These are phyloP conservation scores for Promerops cafer DNA, from an alignment of 2,113 vertebrate genomes.

Conservation along the genomic window DNA sequence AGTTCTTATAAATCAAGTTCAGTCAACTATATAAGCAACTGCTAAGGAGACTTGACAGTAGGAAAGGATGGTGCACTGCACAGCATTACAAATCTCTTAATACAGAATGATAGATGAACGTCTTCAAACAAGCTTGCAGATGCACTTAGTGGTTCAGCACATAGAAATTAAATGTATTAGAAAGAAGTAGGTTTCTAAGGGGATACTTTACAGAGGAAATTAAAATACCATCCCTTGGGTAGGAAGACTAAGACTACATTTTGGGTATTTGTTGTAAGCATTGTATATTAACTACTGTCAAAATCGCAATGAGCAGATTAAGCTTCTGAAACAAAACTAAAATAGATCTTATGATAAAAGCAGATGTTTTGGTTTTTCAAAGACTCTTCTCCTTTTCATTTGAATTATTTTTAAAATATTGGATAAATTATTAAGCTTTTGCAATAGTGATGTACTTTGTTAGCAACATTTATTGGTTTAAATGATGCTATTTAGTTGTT, in stretches of 20 bases:
- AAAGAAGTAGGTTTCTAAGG: neutral
- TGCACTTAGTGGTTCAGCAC: neutral
- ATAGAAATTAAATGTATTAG: neutral
- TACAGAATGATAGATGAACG: neutral
- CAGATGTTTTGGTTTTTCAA: neutral
- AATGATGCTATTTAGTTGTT: neutral
- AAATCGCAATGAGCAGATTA: neutral
- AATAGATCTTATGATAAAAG: neutral
- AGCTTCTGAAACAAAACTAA: neutral
- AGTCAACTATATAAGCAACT: neutral
- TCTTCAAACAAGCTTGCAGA: neutral
- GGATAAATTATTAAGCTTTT: neutral
- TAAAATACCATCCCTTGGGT: neutral
- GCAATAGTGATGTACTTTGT: neutral
- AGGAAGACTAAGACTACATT: neutral
- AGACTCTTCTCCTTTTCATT: neutral
- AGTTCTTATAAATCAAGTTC: neutral
- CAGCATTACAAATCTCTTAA: neutral
- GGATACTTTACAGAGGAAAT: neutral
- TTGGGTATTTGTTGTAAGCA: neutral
- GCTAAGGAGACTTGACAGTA: neutral
- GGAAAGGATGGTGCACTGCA: neutral
- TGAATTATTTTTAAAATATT: neutral
- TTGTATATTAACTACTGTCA: neutral
- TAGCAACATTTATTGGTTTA: neutral